A percentile compares a stretch with the other conserved stretches of the same genome.
phyloP scores from a whole-genome alignment of 1,140 invertebrate species.

The Babylonia areolata region DNA sequence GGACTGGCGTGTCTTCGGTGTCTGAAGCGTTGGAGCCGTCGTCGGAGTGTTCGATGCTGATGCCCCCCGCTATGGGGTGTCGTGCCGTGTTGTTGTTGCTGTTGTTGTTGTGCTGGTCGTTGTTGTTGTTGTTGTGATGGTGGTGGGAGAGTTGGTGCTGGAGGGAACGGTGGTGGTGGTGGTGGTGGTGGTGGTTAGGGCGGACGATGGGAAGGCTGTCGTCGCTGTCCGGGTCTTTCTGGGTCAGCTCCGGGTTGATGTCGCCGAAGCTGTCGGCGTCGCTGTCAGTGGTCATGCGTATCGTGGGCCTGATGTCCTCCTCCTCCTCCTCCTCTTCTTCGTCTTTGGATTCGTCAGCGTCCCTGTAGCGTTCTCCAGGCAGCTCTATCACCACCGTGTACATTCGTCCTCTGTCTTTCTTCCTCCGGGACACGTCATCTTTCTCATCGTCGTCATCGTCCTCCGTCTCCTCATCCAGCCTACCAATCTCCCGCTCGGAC shows the following conservation, averaged over 20 bases:
- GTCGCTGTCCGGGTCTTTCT: constrained; percentile 45
- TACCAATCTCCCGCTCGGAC: constrained; percentile 41
- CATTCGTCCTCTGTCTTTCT: constrained; percentile 77
- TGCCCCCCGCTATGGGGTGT: constrained; percentile 13
- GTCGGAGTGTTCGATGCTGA: constrained; percentile 36
- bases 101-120: constrained; percentile 1
- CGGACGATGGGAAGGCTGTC: constrained; percentile 32
- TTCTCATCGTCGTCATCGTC: constrained; percentile 27
- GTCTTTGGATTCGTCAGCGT: not conserved
- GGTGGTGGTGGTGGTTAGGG: not conserved
- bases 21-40: constrained; percentile 32
- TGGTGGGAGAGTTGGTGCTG: not conserved
- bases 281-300: constrained; percentile 54
- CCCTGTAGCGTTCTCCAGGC: constrained; percentile 77
- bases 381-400: constrained; percentile 95
- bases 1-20: not conserved
- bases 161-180: not conserved
- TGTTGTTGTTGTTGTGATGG: not conserved
- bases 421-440: not conserved
- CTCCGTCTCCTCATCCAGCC: constrained; percentile 12
- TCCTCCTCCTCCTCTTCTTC: not conserved
- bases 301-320: constrained; percentile 46
- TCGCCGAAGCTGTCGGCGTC: constrained; percentile 52
- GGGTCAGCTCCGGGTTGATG: constrained; percentile 38
- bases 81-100: constrained; percentile 22